phyloP scores from a whole-genome alignment of 2,113 vertebrate genomes.

The Macrotis lagotis region DNA sequence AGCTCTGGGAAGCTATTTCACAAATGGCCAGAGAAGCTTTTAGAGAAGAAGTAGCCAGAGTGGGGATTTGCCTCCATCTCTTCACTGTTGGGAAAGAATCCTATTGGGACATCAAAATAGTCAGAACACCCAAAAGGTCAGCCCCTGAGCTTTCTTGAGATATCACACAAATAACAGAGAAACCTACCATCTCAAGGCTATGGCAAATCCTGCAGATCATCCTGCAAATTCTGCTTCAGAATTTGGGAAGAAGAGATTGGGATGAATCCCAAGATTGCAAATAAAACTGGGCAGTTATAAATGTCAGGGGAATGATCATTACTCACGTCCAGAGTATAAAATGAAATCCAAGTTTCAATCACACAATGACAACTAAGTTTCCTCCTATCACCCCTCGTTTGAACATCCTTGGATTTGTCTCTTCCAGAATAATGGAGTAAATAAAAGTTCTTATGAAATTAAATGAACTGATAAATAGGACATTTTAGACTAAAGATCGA shows the following conservation, averaged over 20 bases:
- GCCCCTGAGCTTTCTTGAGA: too few species aligned
- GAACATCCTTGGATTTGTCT: slow-evolving; percentile 57
- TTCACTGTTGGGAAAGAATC: background rate
- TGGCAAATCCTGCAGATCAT: background rate
- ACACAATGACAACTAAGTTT: slow-evolving; percentile 32
- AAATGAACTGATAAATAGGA: slow-evolving; percentile 75
- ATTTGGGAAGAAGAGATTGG: background rate
- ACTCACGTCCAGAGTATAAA: slow-evolving; percentile 19
- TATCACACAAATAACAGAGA: too few species aligned
- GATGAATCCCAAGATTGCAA: background rate
- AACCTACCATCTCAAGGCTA: too few species aligned
- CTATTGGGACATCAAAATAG: background rate
- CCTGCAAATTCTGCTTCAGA: too few species aligned
- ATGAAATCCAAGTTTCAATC: background rate
- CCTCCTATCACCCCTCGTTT: slow-evolving; percentile 46
- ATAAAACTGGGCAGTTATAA: background rate
- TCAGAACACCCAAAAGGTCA: background rate
- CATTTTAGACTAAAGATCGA: slow-evolving; percentile 62
- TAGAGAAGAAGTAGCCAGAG: background rate
- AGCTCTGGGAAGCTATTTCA: background rate
- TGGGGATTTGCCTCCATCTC: background rate
- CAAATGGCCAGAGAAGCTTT: background rate
- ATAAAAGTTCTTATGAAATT: slow-evolving; percentile 65
- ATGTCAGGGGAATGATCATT: slow-evolving; percentile 9
- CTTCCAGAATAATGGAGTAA: slow-evolving; percentile 54